Conservation (phyloP, 2,888 invertebrate genomes). For the Gymnosoma rotundatum region DNA sequence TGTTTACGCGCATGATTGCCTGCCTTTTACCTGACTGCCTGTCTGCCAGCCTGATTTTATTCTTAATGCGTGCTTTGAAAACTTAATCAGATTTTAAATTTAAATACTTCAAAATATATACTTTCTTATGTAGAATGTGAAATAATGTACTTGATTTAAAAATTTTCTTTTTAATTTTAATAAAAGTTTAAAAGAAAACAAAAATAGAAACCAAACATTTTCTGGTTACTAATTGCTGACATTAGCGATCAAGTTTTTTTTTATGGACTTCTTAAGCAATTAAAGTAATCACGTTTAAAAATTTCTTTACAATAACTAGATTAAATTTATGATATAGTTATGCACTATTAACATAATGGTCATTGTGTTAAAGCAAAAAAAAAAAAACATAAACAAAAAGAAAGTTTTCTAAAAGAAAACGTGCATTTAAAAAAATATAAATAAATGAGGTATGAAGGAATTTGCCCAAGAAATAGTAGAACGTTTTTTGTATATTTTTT, state of each 20-base stretch:
- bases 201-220: slow-evolving; percentile 18
- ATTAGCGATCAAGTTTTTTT: slow-evolving; percentile 41
- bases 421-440: background rate
- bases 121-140: background rate
- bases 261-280: slow-evolving; percentile 57
- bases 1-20: slow-evolving; percentile 63
- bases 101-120: slow-evolving; percentile 21
- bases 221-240: slow-evolving; percentile 55
- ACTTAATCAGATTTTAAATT: slow-evolving; percentile 61
- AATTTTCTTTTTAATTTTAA: slow-evolving; percentile 7
- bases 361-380: slow-evolving; percentile 31
- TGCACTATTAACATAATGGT: slow-evolving; percentile 69
- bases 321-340: slow-evolving; percentile 65
- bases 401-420: slow-evolving; percentile 42
- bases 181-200: background rate
- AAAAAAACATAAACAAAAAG: slow-evolving; percentile 7
- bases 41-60: slow-evolving; percentile 34
- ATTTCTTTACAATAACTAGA: slow-evolving; percentile 55
- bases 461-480: background rate
- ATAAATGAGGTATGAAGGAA: background rate
- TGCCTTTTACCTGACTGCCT: slow-evolving; percentile 14
- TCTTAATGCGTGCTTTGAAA: slow-evolving; percentile 64
- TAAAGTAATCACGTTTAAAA: slow-evolving; percentile 63
- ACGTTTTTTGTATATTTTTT: background rate
- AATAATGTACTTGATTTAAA: slow-evolving; percentile 52